Evolutionary conservation across 2,888 invertebrate species (phyloP).

Genomic region (Yponomeuta sedellus): DNA sequence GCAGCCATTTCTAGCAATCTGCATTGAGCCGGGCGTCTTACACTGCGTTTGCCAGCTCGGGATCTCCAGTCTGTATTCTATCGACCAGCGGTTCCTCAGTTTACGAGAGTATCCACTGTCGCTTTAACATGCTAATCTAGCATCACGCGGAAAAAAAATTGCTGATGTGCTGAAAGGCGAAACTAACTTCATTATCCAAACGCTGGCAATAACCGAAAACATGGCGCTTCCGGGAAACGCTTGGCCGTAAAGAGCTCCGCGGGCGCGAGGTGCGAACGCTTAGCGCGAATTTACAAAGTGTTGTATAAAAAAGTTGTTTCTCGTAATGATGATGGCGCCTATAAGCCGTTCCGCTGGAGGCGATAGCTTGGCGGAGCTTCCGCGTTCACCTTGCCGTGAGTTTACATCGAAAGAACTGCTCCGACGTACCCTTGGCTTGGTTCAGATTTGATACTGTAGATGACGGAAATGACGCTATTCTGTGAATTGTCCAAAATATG

Average conservation of each 20-base stretch:
- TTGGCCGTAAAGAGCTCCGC: not conserved
- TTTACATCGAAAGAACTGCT: not conserved
- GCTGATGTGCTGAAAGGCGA: not conserved
- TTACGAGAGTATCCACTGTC: too few relatives aligned
- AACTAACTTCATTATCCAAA: not conserved
- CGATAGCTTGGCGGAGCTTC: not conserved
- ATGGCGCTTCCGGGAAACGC: not conserved
- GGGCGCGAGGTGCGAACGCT: not conserved
- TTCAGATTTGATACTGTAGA: too few relatives aligned
- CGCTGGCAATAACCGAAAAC: not conserved
- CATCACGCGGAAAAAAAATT: too few relatives aligned
- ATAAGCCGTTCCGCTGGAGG: not conserved
- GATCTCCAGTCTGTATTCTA: too few relatives aligned
- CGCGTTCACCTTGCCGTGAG: not conserved
- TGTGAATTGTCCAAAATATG: too few relatives aligned
- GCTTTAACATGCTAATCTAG: too few relatives aligned
- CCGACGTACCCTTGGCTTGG: not conserved
- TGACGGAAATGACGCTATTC: too few relatives aligned
- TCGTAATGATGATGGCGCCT: not conserved
- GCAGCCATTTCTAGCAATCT: too few relatives aligned
- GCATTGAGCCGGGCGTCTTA: too few relatives aligned
- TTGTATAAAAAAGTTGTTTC: slow-evolving; percentile 2
- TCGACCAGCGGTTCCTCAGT: too few relatives aligned
- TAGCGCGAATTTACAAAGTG: not conserved
- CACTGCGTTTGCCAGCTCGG: too few relatives aligned